A percentile compares a stretch with the other conserved stretches of the same genome.
Conservation (phyloP, 2,797 vertebrate species). For the Rhinoraja longicauda region DNA sequence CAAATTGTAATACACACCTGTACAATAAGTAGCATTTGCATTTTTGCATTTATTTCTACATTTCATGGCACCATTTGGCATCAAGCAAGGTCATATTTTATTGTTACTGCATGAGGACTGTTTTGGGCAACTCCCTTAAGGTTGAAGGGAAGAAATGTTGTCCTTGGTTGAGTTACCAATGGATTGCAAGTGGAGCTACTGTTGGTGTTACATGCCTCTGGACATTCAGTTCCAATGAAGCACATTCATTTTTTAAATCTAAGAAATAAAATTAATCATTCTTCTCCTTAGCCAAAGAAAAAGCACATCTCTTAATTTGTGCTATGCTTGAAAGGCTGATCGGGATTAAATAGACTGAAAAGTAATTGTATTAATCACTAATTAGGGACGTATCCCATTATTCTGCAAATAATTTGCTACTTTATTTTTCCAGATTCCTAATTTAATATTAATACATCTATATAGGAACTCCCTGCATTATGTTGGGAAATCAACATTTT, state of each 20-base stretch:
- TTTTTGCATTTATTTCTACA: background rate
- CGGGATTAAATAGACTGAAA: background rate
- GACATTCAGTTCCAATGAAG: too few relatives aligned
- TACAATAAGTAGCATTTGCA: background rate
- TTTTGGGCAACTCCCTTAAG: background rate
- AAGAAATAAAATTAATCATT: too few relatives aligned
- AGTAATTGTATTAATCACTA: background rate
- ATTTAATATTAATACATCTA: background rate
- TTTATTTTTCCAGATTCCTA: background rate
- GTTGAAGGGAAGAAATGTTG: background rate
- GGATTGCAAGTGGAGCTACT: too few relatives aligned
- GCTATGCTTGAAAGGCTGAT: background rate
- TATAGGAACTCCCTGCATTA: too few relatives aligned
- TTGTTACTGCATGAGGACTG: background rate
- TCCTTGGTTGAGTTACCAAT: too few relatives aligned
- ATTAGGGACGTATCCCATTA: background rate
- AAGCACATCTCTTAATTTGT: background rate
- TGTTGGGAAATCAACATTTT: too few relatives aligned
- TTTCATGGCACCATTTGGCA: background rate
- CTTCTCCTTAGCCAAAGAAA: too few relatives aligned
- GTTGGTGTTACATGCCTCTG: too few relatives aligned
- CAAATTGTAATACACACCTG: background rate
- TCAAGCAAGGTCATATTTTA: background rate
- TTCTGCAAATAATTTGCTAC: background rate
- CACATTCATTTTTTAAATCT: too few relatives aligned